These are phyloP conservation scores for Mirza zaza DNA, from an alignment of 2,113 vertebrate genomes.

Conservation along the genomic window DNA sequence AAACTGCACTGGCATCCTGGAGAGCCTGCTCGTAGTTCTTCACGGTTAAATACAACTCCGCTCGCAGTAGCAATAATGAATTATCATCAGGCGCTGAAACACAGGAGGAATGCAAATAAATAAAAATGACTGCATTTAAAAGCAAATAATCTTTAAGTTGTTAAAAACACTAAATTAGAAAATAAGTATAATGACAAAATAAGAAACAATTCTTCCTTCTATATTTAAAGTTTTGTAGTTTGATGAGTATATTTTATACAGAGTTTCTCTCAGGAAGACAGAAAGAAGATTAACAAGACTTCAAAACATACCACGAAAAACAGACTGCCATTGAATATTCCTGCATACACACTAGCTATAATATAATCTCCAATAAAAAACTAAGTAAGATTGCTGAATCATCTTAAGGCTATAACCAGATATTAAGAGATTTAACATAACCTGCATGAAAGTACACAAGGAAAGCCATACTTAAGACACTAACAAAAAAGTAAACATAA, in stretches of 20 bases:
- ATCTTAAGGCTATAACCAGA: background rate
- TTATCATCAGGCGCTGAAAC: conserved; percentile 88
- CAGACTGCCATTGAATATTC: background rate
- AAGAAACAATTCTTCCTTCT: background rate
- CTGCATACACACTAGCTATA: background rate
- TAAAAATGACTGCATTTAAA: background rate
- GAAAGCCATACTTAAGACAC: background rate
- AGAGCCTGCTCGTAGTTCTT: conserved; percentile 89
- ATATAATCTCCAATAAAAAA: background rate
- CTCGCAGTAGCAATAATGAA: conserved; percentile 86
- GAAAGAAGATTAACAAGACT: background rate
- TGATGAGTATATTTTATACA: background rate
- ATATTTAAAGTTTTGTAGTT: background rate
- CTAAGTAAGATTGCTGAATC: background rate
- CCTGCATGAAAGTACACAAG: background rate
- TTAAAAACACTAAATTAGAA: background rate
- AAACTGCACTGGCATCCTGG: conserved; percentile 86
- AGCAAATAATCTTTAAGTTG: background rate
- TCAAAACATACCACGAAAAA: background rate
- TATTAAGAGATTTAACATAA: background rate
- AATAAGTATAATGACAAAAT: background rate
- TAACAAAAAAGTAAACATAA: background rate
- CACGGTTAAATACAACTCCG: conserved; percentile 88
- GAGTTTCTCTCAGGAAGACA: background rate
- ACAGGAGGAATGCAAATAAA: background rate